phyloP scores from a whole-genome alignment of 2,888 invertebrate species.

The Schizaphis graminum region DNA sequence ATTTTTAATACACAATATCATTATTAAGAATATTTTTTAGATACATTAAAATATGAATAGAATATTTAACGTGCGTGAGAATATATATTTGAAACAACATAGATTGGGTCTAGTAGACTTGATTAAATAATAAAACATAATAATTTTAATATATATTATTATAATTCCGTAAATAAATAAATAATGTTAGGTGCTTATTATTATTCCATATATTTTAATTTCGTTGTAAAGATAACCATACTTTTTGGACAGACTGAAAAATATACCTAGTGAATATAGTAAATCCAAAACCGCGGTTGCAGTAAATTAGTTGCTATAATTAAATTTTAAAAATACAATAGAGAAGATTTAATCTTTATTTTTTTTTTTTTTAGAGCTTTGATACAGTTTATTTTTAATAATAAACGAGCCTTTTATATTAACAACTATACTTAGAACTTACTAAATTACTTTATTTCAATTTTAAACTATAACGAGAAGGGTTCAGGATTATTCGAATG shows the following conservation, averaged over 20 bases:
- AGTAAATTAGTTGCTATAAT: slow-evolving; percentile 14
- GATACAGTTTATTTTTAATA: slow-evolving; percentile 4
- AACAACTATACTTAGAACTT: slow-evolving; percentile 51
- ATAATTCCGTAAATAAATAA: too few species aligned
- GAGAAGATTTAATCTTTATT: slow-evolving; percentile 25
- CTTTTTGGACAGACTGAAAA: not conserved
- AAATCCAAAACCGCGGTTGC: not conserved
- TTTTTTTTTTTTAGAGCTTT: not conserved
- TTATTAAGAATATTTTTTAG: too few species aligned
- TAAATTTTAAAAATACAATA: slow-evolving; percentile 3
- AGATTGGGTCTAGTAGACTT: not conserved
- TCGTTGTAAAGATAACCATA: not conserved
- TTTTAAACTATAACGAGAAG: slow-evolving; percentile 35
- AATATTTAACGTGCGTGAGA: not conserved
- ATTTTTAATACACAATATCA: not conserved
- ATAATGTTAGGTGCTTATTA: not conserved
- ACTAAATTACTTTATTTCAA: slow-evolving; percentile 49
- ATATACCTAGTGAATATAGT: not conserved
- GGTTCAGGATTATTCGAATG: slow-evolving; percentile 26
- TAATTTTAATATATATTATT: not conserved
- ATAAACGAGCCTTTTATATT: slow-evolving; percentile 40
- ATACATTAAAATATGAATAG: not conserved
- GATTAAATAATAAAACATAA: not conserved
- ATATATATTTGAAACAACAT: not conserved
- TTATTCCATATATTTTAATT: not conserved